A percentile compares a stretch with the other conserved stretches of the same genome.
Evolutionary conservation across 2,888 invertebrate genomes (phyloP).

Genomic region (Idaea straminata): DNA sequence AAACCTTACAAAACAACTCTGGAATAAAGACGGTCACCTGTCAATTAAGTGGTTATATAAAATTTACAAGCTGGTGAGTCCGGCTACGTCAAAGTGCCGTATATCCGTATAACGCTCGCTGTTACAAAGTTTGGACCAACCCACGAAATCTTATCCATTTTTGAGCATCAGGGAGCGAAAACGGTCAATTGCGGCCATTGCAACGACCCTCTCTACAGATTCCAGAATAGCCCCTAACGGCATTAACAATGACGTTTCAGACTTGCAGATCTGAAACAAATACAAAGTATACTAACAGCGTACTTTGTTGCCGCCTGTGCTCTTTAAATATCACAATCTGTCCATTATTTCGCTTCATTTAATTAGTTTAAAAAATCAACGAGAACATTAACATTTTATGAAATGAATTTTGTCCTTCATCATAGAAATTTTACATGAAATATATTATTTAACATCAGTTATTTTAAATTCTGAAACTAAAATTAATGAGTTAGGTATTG

Average conservation of each 20-base stretch:
- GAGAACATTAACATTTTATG: too few species aligned
- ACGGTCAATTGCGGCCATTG: constrained; percentile 9
- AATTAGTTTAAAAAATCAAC: not conserved
- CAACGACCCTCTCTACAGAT: constrained; percentile 27
- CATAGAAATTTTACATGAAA: too few species aligned
- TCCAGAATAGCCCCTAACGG: constrained; percentile 37
- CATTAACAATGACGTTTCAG: constrained; percentile 41
- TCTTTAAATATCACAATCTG: constrained; percentile 31
- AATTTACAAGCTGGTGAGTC: constrained; percentile 22
- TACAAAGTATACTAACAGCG: constrained; percentile 28
- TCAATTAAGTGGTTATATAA: constrained; percentile 25
- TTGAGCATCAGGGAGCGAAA: constrained; percentile 29
- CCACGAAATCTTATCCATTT: constrained; percentile 45
- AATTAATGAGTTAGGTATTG: too few species aligned
- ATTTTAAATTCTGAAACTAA: too few species aligned
- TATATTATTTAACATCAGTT: too few species aligned
- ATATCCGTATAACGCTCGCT: not conserved
- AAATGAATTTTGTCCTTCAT: too few species aligned
- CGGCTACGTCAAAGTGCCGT: constrained; percentile 4
- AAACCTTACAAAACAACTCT: not conserved
- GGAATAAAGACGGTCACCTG: constrained; percentile 10
- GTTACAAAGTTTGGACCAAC: constrained; percentile 9
- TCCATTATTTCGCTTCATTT: constrained; percentile 20
- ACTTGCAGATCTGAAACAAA: constrained; percentile 50
- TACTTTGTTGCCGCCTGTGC: constrained; percentile 27